Percentiles rank a stretch among this genome's conserved stretches.
phyloP scores from a whole-genome alignment of 2,113 vertebrate species.

The Chitala chitala region DNA sequence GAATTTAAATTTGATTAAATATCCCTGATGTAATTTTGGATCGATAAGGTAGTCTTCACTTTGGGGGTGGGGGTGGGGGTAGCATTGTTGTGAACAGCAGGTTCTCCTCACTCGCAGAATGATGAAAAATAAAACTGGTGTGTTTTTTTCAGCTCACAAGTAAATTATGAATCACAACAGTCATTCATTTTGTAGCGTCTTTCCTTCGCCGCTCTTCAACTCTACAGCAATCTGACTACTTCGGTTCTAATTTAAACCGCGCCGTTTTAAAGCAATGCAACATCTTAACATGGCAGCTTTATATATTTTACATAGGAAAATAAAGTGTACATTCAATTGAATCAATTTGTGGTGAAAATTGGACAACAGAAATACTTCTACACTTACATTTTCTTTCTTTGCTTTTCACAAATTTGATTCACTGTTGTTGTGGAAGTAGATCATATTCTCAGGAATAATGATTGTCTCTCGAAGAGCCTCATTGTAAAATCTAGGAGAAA shows the following conservation, averaged over 20 bases:
- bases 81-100: neutral
- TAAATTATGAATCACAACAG: constrained; percentile 26
- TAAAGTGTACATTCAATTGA: neutral
- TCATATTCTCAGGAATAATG: neutral
- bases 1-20: neutral
- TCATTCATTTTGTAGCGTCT: constrained; percentile 21
- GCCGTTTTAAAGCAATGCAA: constrained; percentile 1
- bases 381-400: no score
- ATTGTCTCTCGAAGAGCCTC: no score
- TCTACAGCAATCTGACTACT: neutral
- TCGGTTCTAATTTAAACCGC: neutral
- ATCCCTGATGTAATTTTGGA: neutral
- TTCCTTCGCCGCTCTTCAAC: neutral
- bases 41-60: neutral
- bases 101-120: neutral
- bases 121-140: neutral
- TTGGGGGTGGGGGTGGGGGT: neutral
- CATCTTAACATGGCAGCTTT: neutral
- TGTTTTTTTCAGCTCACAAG: neutral
- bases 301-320: neutral
- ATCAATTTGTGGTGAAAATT: neutral
- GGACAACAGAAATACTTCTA: neutral
- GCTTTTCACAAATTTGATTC: neutral
- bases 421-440: neutral
- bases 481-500: no score